These are phyloP conservation scores for Nyctibius grandis DNA, from an alignment of 2,797 vertebrate species.

Conservation along the genomic window DNA sequence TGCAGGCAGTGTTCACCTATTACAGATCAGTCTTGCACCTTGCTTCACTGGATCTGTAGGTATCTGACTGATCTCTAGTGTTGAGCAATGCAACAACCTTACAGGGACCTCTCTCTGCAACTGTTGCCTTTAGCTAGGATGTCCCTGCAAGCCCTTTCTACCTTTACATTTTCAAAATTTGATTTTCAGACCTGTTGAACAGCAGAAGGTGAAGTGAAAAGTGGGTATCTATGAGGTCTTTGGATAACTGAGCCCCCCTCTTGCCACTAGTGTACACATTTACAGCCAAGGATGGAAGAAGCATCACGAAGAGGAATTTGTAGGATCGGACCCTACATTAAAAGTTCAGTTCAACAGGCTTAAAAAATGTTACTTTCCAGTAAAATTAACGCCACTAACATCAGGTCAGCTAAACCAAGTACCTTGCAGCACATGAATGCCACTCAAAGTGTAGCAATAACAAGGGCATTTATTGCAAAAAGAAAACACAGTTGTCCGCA, in stretches of 20 bases:
- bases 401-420: background rate
- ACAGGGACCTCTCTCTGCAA: background rate
- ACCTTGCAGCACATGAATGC: background rate
- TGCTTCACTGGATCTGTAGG: background rate
- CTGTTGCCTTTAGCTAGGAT: background rate
- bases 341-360: background rate
- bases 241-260: background rate
- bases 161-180: background rate
- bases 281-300: background rate
- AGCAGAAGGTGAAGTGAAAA: background rate
- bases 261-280: background rate
- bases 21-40: background rate
- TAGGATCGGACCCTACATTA: background rate
- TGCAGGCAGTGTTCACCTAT: background rate
- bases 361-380: background rate
- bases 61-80: accelerated
- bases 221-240: background rate
- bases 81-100: background rate
- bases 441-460: background rate
- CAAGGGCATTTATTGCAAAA: background rate
- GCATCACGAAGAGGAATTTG: background rate
- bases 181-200: background rate
- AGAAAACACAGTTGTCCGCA: background rate
- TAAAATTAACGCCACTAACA: background rate
- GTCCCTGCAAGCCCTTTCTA: background rate